A percentile compares a stretch with the other conserved stretches of the same genome.
These are phyloP conservation scores for Archaeoteleia sp. DNA, from an alignment of 2,888 invertebrate species.

Conservation along the genomic window DNA sequence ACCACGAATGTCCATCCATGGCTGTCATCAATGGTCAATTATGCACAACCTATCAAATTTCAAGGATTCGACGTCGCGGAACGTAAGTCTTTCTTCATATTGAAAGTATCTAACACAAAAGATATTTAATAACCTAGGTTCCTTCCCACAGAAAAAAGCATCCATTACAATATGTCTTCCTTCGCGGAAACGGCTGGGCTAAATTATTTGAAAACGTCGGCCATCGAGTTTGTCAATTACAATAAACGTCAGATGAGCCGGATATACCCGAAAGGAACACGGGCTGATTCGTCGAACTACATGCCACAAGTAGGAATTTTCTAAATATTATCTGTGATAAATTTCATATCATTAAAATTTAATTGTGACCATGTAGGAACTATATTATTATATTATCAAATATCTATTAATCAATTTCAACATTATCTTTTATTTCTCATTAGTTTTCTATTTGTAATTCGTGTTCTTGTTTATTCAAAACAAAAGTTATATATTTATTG, in stretches of 20 bases:
- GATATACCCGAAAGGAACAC: constrained; percentile 98
- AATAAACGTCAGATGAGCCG: constrained; percentile 99
- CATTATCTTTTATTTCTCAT: too few species aligned
- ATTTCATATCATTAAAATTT: too few species aligned
- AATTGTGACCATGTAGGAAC: too few species aligned
- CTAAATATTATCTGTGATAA: constrained; percentile 10
- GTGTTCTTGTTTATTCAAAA: not conserved
- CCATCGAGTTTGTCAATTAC: constrained; percentile 99
- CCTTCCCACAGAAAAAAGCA: constrained; percentile 87
- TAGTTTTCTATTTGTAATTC: not conserved
- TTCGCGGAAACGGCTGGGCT: constrained; percentile 98
- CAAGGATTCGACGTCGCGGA: constrained; percentile 98
- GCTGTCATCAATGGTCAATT: constrained; percentile 99
- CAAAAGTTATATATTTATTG: too few species aligned
- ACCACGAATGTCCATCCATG: constrained; percentile 99
- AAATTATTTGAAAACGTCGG: constrained; percentile 95
- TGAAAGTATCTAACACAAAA: constrained; percentile 4
- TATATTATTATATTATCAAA: too few species aligned
- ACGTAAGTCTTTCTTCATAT: constrained; percentile 79
- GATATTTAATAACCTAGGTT: not conserved
- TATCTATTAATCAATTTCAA: too few species aligned
- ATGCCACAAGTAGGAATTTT: constrained; percentile 90
- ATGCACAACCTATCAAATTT: constrained; percentile 99
- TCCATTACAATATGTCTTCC: constrained; percentile 99
- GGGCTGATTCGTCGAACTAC: constrained; percentile 99